A percentile compares a stretch with the other conserved stretches of the same genome.
Evolutionary conservation across 1,140 invertebrate species (phyloP).

Genomic region (Drosophila ironensis): DNA sequence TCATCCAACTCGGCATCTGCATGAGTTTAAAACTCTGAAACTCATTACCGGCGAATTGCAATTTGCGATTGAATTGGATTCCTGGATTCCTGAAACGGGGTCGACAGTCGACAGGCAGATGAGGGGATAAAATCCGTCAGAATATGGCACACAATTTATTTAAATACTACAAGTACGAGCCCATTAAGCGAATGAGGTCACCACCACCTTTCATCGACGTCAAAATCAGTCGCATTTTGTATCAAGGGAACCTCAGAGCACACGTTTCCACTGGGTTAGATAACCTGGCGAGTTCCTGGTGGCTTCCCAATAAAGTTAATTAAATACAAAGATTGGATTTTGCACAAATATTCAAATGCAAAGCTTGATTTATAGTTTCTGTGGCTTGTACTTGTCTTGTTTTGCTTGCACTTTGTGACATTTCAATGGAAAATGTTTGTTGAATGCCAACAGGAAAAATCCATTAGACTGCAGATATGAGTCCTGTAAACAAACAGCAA

Average conservation of each 20-base stretch:
- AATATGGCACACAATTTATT: slow-evolving; percentile 2
- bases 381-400: not conserved
- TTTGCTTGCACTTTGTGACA: not conserved
- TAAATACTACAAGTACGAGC: not conserved
- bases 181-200: not conserved
- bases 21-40: slow-evolving; percentile 1
- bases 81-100: not conserved
- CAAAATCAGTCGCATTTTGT: not conserved
- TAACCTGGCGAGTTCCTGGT: not conserved
- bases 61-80: slow-evolving; percentile 15
- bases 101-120: not conserved
- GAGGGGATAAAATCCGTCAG: not conserved
- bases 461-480: not conserved
- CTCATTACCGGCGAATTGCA: slow-evolving; percentile 31
- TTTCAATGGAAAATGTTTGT: not conserved
- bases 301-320: not conserved
- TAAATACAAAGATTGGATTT: slow-evolving; percentile 3
- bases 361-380: too few species aligned
- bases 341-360: not conserved
- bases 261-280: not conserved
- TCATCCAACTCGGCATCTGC: slow-evolving; percentile 2
- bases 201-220: not conserved
- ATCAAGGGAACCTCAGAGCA: not conserved
- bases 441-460: not conserved
- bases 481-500: not conserved